A percentile compares a stretch with the other conserved stretches of the same genome.
Evolutionary conservation across 2,888 invertebrate genomes (phyloP).

Genomic region (Papilio demoleus): DNA sequence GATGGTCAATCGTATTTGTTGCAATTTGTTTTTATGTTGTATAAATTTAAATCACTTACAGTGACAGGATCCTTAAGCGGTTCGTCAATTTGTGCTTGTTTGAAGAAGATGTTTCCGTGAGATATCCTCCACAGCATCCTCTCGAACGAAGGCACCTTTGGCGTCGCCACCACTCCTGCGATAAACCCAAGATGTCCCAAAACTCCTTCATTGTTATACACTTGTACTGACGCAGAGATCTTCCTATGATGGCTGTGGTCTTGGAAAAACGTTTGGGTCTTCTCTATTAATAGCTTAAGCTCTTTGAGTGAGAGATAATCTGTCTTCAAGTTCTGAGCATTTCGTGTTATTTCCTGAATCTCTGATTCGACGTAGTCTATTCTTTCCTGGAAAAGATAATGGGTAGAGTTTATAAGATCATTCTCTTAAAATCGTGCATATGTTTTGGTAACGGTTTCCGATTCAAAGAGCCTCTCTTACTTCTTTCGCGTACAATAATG

Average conservation of each 20-base stretch:
- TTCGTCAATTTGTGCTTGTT: slow-evolving; percentile 76
- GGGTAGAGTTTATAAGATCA: not conserved
- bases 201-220: slow-evolving; percentile 73
- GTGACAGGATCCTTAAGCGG: slow-evolving; percentile 74
- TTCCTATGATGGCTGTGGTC: slow-evolving; percentile 85
- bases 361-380: slow-evolving; percentile 81
- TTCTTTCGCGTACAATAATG: not conserved
- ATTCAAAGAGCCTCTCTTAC: not conserved
- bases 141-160: slow-evolving; percentile 73
- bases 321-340: slow-evolving; percentile 73
- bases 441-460: not conserved
- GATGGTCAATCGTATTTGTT: not conserved
- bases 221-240: slow-evolving; percentile 74
- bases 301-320: slow-evolving; percentile 75
- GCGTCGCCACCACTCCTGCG: slow-evolving; percentile 75
- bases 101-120: slow-evolving; percentile 79
- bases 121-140: slow-evolving; percentile 80
- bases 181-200: slow-evolving; percentile 76
- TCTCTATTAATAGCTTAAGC: slow-evolving; percentile 73
- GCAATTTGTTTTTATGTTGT: not conserved
- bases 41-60: slow-evolving; percentile 54
- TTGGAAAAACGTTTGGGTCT: slow-evolving; percentile 78
- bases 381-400: slow-evolving; percentile 66
- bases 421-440: not conserved
- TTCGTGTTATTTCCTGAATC: slow-evolving; percentile 78